phyloP scores from a whole-genome alignment of 2,888 invertebrate genomes.

The Tachina lurida region DNA sequence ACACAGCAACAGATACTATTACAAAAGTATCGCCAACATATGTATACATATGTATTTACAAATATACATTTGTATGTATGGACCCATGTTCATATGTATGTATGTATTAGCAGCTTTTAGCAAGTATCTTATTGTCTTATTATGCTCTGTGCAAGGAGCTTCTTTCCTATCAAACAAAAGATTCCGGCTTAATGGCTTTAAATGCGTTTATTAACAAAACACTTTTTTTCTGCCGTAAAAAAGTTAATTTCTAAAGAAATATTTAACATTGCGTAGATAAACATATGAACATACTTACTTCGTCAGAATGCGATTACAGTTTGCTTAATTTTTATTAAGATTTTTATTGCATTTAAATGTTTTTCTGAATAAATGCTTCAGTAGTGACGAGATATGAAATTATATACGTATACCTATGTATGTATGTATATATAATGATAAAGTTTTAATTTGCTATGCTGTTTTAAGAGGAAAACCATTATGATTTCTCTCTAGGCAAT shows the following conservation, averaged over 20 bases:
- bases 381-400: background rate
- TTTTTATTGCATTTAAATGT: slow-evolving; percentile 48
- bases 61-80: background rate
- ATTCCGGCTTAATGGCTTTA: slow-evolving; percentile 40
- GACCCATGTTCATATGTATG: background rate
- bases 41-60: background rate
- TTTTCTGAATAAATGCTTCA: slow-evolving; percentile 24
- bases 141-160: slow-evolving; percentile 13
- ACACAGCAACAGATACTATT: background rate
- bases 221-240: background rate
- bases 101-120: background rate
- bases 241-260: background rate
- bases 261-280: background rate
- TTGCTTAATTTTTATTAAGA: slow-evolving; percentile 45
- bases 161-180: slow-evolving; percentile 14
- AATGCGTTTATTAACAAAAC: slow-evolving; percentile 48
- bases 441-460: background rate
- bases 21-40: background rate
- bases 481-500: background rate
- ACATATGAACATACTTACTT: background rate
- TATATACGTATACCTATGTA: background rate
- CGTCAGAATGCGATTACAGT: slow-evolving; percentile 18
- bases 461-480: background rate
- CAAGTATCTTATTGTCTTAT: slow-evolving; percentile 9
- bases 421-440: background rate